phyloP scores from a whole-genome alignment of 2,888 invertebrate genomes.

The Nomada flava region DNA sequence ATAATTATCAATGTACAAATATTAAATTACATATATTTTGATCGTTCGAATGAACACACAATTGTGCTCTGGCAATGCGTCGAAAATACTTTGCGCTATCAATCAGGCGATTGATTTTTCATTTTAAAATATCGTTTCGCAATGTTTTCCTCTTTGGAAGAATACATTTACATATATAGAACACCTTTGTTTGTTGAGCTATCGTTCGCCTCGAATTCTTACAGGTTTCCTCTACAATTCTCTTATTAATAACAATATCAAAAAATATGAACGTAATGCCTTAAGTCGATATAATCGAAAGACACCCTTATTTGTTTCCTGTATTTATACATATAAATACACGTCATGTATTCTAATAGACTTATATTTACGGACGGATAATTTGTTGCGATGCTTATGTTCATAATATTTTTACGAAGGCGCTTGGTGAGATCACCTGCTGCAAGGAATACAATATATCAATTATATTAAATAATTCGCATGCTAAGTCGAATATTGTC shows the following conservation, averaged over 20 bases:
- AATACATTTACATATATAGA: slow-evolving; percentile 30
- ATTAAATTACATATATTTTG: slow-evolving; percentile 21
- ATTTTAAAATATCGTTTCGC: not conserved
- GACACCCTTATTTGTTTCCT: slow-evolving; percentile 16
- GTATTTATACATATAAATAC: slow-evolving; percentile 20
- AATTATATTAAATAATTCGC: slow-evolving; percentile 15
- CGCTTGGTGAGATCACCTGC: slow-evolving; percentile 60
- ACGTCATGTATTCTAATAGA: slow-evolving; percentile 46
- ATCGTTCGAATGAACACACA: not conserved
- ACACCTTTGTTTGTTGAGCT: slow-evolving; percentile 27
- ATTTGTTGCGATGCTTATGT: slow-evolving; percentile 44
- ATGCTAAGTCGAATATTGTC: not conserved
- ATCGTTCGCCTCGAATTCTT: slow-evolving; percentile 17
- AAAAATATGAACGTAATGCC: slow-evolving; percentile 44
- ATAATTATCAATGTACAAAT: slow-evolving; percentile 28
- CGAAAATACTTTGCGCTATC: not conserved
- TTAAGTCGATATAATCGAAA: slow-evolving; percentile 11
- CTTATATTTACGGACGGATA: slow-evolving; percentile 69
- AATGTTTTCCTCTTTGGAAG: slow-evolving; percentile 39
- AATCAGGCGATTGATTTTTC: not conserved
- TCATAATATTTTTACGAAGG: slow-evolving; percentile 37
- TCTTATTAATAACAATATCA: slow-evolving; percentile 38
- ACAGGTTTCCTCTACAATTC: slow-evolving; percentile 11
- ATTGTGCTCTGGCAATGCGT: not conserved
- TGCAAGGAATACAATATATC: slow-evolving; percentile 37